Percentiles rank a stretch among this genome's conserved stretches.
Evolutionary conservation across 1,140 invertebrate species (phyloP).

Genomic region (Drosophila athabasca): DNA sequence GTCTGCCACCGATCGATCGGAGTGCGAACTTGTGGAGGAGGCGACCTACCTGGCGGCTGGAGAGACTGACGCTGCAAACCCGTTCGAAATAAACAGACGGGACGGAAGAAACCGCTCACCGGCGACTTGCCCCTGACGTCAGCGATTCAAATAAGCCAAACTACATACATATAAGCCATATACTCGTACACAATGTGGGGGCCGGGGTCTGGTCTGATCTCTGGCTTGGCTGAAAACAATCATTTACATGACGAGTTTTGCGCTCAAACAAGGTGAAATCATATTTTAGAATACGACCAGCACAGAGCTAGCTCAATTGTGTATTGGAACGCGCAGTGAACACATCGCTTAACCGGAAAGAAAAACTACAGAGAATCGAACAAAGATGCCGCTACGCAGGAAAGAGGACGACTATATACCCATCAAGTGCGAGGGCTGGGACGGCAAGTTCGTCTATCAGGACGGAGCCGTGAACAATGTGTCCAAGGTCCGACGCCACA

Average conservation of each 20-base stretch:
- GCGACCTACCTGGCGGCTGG: conserved; percentile 13
- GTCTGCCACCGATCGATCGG: conserved; percentile 48
- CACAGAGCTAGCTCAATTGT: conserved; percentile 54
- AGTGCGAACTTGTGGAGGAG: conserved; percentile 60
- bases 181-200: conserved; percentile 46
- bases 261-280: conserved; percentile 62
- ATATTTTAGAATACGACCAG: conserved; percentile 73
- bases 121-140: conserved; percentile 46
- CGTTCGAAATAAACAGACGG: conserved; percentile 31
- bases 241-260: conserved; percentile 66
- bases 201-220: conserved; percentile 22
- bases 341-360: conserved; percentile 18
- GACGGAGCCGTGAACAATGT: conserved; percentile 75
- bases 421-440: conserved; percentile 83
- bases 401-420: conserved; percentile 82
- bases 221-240: conserved; percentile 47
- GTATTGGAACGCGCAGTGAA: conserved; percentile 48
- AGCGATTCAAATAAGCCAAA: conserved; percentile 47
- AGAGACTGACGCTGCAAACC: conserved; percentile 39
- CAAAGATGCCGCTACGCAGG: conserved; percentile 65
- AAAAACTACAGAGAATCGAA: neutral
- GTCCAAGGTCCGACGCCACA: conserved; percentile 75
- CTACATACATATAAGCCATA: too few relatives aligned
- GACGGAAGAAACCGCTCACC: conserved; percentile 51
- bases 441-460: conserved; percentile 77